Conservation (phyloP, 2,888 invertebrate genomes). For the Arge pagana region DNA sequence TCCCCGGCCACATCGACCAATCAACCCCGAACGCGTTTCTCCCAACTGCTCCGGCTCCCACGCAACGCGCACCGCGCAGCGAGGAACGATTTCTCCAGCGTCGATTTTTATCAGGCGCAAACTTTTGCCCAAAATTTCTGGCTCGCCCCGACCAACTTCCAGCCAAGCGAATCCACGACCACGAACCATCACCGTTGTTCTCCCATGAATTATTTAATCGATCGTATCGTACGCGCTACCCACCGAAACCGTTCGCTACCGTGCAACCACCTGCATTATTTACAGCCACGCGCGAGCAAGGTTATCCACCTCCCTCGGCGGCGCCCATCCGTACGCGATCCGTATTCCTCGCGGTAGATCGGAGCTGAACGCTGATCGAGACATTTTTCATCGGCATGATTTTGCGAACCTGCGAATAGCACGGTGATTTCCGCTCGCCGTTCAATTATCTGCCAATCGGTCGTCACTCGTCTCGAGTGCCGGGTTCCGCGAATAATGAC, state of each 20-base stretch:
- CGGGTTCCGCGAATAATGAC: too few species aligned
- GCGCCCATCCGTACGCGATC: too few species aligned
- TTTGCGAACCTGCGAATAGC: too few species aligned
- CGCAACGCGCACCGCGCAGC: conserved; percentile 25
- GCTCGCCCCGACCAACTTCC: not conserved
- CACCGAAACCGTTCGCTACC: too few species aligned
- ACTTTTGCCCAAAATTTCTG: not conserved
- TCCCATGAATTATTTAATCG: conserved; percentile 44
- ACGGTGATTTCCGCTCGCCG: too few species aligned
- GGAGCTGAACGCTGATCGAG: too few species aligned
- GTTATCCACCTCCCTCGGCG: too few species aligned
- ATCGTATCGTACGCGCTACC: conserved; percentile 38
- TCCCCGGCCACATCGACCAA: conserved; percentile 15
- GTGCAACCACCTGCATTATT: not conserved
- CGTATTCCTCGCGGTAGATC: too few species aligned
- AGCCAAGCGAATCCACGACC: not conserved
- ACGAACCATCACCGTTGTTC: not conserved
- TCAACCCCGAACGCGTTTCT: conserved; percentile 28
- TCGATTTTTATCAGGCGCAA: conserved; percentile 8
- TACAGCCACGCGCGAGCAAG: too few species aligned
- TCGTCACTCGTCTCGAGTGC: too few species aligned
- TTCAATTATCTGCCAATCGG: too few species aligned
- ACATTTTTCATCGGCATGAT: too few species aligned
- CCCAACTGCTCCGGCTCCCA: conserved; percentile 35
- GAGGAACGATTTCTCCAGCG: conserved; percentile 4